Evolutionary conservation across 2,113 vertebrate genomes (phyloP).

Genomic region (Ammodytes dubius): DNA sequence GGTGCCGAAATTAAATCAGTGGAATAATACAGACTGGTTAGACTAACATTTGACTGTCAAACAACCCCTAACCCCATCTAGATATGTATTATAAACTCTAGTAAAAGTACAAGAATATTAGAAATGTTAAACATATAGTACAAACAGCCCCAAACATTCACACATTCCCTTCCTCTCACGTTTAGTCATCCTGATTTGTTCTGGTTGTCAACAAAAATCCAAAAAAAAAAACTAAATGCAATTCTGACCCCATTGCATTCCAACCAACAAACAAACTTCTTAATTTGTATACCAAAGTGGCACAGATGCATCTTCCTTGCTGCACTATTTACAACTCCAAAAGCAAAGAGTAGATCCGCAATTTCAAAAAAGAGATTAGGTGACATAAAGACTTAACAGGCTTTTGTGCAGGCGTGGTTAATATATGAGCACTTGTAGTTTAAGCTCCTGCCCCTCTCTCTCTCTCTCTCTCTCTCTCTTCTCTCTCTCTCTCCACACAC

Average conservation of each 20-base stretch:
- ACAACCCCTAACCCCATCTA: neutral
- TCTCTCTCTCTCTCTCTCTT: neutral
- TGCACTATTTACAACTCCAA: neutral
- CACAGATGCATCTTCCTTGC: neutral
- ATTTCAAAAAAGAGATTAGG: neutral
- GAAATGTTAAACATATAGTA: neutral
- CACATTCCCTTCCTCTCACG: neutral
- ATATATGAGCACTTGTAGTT: constrained; percentile 44
- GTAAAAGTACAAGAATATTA: neutral
- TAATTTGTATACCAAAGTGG: constrained; percentile 10
- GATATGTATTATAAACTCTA: neutral
- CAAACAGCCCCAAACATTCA: neutral
- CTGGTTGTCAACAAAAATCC: neutral
- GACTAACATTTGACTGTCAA: neutral
- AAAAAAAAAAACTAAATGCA: neutral
- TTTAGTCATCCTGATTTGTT: neutral
- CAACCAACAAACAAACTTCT: constrained; percentile 1
- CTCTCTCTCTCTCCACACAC: neutral
- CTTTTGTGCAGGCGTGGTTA: neutral
- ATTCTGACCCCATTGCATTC: neutral
- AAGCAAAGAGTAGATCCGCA: neutral
- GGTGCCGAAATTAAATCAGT: neutral
- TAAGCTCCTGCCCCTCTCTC: neutral
- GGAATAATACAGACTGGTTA: neutral
- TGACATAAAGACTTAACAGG: neutral